Base-by-base conservation (phyloP, 1,140 invertebrate species). In the Pachypeltis micranthus region DNA sequence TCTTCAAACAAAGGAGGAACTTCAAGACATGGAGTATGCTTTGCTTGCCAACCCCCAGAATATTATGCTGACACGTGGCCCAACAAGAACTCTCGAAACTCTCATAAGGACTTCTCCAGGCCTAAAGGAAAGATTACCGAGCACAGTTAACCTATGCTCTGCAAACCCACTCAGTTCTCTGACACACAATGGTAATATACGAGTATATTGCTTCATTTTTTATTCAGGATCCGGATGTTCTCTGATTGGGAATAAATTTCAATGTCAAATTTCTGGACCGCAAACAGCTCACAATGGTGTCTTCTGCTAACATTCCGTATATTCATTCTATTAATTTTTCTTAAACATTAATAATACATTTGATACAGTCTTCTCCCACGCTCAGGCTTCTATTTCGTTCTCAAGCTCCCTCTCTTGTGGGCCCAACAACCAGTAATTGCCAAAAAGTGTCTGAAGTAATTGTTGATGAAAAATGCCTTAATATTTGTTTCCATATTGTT, bases 171-270 rank as follows among this genome's bases (percentile, higher is more conserved):
- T 19, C 12, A 29, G 59, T 2, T 25, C 27, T 44, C 31, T 61
- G 21, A 61, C 3, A 3, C 59, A 61, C 28, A 61, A 61, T 44
- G 59, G 59, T 61, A 44, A 61, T 16, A 31, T 44, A 44, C 21
- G n/a, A n/a, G n/a, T n/a, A n/a, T n/a, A 7, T 44, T 14, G 29
- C 44, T 61, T 61, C 44, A 25, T n/a, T 44, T 61, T 61, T 61
- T 26, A 61, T 61, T 61, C 59, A 25, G 59, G 59, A 24, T 34
- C 59, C 14, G 59, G 44, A 19, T 61, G 59, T 61, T 61, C 59
- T 26, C 59, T 61, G n/a, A 44, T 61, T 21, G 44, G 59, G 28
- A 44, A n/a, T n/a, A 21, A 31, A 44, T 14, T 44, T 21, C 10
- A 44, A 28, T 14, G 44, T 44, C n/a, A 31, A 19, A 51, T 59